Evolutionary conservation across 2,888 invertebrate species (phyloP), one percentile per base, ranked within the genome.

Genomic region (Phengaris alcon): DNA sequence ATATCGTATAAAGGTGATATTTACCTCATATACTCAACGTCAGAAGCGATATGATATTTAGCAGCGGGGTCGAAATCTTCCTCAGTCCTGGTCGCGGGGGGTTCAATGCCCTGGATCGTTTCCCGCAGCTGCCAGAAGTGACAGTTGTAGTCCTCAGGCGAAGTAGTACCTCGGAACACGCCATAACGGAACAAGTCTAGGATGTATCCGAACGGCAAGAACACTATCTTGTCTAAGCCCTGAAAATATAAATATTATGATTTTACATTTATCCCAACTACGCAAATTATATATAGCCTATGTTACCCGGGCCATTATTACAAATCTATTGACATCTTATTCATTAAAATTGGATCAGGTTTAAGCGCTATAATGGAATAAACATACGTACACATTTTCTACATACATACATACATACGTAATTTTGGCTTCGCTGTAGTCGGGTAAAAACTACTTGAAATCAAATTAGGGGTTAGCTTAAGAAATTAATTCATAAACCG

Each of bases 171-270:
- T 0, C 94, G 91, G 86, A 95, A 95, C 0, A 96, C 94, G 72
- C 95, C 95, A 88, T 96, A 96, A 75, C 97, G 94, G 88, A 95
- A 96, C 54, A 95, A 84, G 76, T 97, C 97, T 80, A 97, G 94
- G 0, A 96, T 89, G 81, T 95, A 96, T 1, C 91, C 96, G 81
- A 95, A 95, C 0, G 96, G 96, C 2, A 97, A 88, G 84, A 96
- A 96, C 0, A 95, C 95, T 15, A 97, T 94, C 82, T 96, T 96
- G 15, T 95, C 95, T 44, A 97, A 88, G 35, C 95, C 96, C 94
- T 95, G 85, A 1, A 87, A 85, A 57, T 7, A 75, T 15, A 59
- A 59, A n/a, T n/a, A 12, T 52, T 12, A 48, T 8, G 8, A n/a
- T 5, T 12, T 69, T 74, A 10, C 1, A 22, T 22, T 22, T 22